phyloP scores from a whole-genome alignment of 1,140 invertebrate genomes.

The Drosophila lowei region DNA sequence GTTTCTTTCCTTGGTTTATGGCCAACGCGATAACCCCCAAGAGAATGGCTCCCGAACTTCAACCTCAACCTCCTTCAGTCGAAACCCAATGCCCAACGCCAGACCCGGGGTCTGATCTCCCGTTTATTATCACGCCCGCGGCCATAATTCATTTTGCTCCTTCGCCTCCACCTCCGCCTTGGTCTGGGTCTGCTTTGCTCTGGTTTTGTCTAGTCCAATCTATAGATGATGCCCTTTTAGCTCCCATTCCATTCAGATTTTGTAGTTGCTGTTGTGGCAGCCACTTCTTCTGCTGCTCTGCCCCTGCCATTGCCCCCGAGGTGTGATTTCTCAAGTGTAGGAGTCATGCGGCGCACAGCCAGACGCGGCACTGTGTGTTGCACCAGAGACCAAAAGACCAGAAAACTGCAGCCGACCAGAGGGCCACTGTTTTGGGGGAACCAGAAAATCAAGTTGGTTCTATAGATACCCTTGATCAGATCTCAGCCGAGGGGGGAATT shows the following conservation, averaged over 20 bases:
- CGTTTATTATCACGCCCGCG: conserved; percentile 51
- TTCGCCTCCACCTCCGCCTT: background rate
- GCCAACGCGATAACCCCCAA: conserved; percentile 29
- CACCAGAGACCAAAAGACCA: conserved; percentile 30
- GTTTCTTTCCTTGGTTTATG: conserved; percentile 21
- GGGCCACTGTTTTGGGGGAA: conserved; percentile 31
- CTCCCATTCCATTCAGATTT: conserved; percentile 21
- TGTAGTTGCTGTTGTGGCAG: conserved; percentile 36
- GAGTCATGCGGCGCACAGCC: conserved; percentile 70
- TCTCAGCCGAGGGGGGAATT: conserved; percentile 12
- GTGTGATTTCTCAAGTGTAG: conserved; percentile 78
- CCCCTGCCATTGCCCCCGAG: conserved; percentile 48
- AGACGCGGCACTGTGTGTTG: conserved; percentile 35
- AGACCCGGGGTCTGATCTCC: conserved; percentile 19
- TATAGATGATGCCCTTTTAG: conserved; percentile 34
- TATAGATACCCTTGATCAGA: conserved; percentile 39
- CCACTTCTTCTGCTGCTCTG: conserved; percentile 30
- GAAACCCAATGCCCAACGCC: conserved; percentile 6
- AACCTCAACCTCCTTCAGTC: conserved; percentile 10
- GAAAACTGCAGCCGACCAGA: conserved; percentile 13
- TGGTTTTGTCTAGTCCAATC: conserved; percentile 62
- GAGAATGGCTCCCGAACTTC: conserved; percentile 32
- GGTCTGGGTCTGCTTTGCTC: conserved; percentile 31
- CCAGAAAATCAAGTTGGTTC: conserved; percentile 33
- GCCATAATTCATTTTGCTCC: conserved; percentile 57